Conservation (phyloP, 1,140 invertebrate species). For the Chymomyza costata region DNA sequence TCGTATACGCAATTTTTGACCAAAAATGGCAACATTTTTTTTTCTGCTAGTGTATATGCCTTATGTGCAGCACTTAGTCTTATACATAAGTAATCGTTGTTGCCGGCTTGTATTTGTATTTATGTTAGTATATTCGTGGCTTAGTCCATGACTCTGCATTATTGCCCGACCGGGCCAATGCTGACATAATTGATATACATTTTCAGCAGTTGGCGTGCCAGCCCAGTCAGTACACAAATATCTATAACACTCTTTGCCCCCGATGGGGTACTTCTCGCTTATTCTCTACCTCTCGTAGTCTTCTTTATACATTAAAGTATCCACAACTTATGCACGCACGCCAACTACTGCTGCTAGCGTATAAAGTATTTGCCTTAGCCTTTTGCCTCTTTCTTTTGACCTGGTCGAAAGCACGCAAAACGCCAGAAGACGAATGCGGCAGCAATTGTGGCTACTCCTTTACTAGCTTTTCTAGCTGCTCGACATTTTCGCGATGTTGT, state of each 20-base stretch:
- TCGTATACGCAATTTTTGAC: too few relatives aligned
- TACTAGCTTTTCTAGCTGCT: conserved; percentile 20
- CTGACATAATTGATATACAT: conserved; percentile 68
- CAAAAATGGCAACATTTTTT: too few relatives aligned
- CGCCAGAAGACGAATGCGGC: too few relatives aligned
- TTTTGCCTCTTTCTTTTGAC: conserved; percentile 13
- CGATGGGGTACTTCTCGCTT: not conserved
- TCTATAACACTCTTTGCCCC: too few relatives aligned
- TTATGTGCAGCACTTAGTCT: too few relatives aligned
- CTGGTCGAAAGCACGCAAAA: conserved; percentile 2
- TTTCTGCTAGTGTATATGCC: too few relatives aligned
- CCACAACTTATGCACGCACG: too few relatives aligned
- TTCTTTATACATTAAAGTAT: conserved; percentile 9
- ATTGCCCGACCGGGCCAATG: conserved; percentile 17
- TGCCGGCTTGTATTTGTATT: too few relatives aligned
- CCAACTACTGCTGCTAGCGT: conserved; percentile 18
- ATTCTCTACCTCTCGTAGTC: not conserved
- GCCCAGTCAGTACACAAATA: conserved; percentile 3
- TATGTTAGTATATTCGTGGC: too few relatives aligned
- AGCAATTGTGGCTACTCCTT: not conserved
- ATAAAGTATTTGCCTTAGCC: conserved; percentile 8
- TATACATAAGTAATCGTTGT: too few relatives aligned
- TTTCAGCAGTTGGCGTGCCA: conserved; percentile 39
- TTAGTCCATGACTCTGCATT: too few relatives aligned
- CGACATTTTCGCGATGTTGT: conserved; percentile 35